Percentiles rank a stretch among this genome's conserved stretches.
Evolutionary conservation across 1,140 invertebrate genomes (phyloP).

Genomic region (Lucilia sericata): DNA sequence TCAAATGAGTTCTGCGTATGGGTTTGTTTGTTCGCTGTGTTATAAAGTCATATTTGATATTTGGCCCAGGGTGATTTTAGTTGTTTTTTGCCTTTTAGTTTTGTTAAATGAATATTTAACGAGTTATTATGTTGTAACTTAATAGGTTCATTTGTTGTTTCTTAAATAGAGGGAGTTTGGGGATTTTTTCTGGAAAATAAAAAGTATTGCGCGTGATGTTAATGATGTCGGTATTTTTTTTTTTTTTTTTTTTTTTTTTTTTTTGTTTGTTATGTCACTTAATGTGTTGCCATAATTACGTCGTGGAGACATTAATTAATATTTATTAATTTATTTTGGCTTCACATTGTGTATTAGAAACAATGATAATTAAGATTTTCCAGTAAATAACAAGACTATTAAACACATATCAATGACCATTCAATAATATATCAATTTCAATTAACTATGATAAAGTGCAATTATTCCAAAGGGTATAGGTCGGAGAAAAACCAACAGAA

Average conservation of each 20-base stretch:
- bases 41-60: no score
- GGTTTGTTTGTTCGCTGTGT: no score
- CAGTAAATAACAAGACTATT: no score
- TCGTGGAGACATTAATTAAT: neutral
- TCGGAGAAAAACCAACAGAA: no score
- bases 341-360: neutral
- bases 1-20: no score
- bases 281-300: slow-evolving; percentile 15
- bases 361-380: no score
- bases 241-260: no score
- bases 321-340: slow-evolving; percentile 10
- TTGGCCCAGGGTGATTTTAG: no score
- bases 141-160: slow-evolving; percentile 22
- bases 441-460: no score
- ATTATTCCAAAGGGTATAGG: no score
- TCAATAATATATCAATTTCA: no score
- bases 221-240: neutral
- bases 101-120: slow-evolving; percentile 27
- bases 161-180: neutral
- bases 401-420: no score
- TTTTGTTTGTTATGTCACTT: neutral
- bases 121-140: slow-evolving; percentile 23
- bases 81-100: neutral
- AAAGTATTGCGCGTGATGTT: neutral
- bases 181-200: neutral